phyloP scores from a whole-genome alignment of 2,797 vertebrate genomes.

The Sternotherus odoratus region DNA sequence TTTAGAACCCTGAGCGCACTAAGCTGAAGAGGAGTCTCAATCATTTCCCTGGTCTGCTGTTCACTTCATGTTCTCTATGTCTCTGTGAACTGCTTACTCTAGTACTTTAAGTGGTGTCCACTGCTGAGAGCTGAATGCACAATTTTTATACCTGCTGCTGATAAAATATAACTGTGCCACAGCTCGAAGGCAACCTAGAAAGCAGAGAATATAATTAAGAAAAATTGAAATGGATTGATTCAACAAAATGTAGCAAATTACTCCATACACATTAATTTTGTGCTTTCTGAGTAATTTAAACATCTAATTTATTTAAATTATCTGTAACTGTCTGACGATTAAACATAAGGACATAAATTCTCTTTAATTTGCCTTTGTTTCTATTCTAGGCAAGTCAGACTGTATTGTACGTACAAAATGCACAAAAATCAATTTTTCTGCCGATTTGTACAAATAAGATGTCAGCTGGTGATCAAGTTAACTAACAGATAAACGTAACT shows the following conservation, averaged over 20 bases:
- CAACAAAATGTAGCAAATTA: constrained; percentile 60
- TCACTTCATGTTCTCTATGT: constrained; percentile 9
- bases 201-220: constrained; percentile 65
- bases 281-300: constrained; percentile 65
- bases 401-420: constrained; percentile 31
- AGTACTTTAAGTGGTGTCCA: constrained; percentile 54
- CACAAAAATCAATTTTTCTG: constrained; percentile 49
- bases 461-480: constrained; percentile 9
- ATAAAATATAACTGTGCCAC: constrained; percentile 40
- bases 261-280: constrained; percentile 66
- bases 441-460: constrained; percentile 56
- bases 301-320: constrained; percentile 71
- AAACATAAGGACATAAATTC: constrained; percentile 59
- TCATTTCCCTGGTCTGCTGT: background rate
- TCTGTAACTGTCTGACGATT: constrained; percentile 75
- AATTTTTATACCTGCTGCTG: constrained; percentile 56
- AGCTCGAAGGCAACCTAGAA: constrained; percentile 57
- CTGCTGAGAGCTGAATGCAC: constrained; percentile 57
- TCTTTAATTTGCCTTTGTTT: constrained; percentile 66
- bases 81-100: constrained; percentile 40
- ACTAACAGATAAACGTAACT: constrained; percentile 37
- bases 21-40: constrained; percentile 6
- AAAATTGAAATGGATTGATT: constrained; percentile 68
- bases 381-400: constrained; percentile 53
- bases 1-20: constrained; percentile 30